These are phyloP conservation scores for Passer montanus DNA, from an alignment of 2,113 vertebrate genomes.

Conservation along the genomic window DNA sequence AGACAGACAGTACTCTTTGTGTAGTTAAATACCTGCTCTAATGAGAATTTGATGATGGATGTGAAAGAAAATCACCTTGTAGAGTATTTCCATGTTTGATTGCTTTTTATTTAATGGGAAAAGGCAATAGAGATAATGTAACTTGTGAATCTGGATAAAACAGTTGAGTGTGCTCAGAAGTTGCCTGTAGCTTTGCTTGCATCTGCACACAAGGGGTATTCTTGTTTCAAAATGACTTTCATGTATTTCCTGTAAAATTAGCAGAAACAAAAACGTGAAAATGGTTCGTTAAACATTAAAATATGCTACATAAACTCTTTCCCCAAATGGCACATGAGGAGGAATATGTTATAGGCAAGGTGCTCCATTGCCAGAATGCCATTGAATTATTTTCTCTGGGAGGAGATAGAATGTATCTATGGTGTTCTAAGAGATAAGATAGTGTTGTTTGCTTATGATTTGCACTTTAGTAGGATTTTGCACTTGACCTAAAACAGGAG, in stretches of 20 bases:
- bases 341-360: background rate
- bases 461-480: background rate
- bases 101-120: constrained; percentile 56
- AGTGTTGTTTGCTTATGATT: background rate
- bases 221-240: background rate
- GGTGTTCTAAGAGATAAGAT: background rate
- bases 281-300: constrained; percentile 13
- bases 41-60: background rate
- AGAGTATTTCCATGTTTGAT: constrained; percentile 25
- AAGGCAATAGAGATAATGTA: constrained; percentile 6
- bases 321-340: background rate
- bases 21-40: fast-evolving
- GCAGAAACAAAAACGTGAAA: background rate
- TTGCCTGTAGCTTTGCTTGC: background rate
- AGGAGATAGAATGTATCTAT: background rate
- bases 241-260: constrained; percentile 15
- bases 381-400: background rate
- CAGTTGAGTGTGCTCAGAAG: background rate
- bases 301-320: background rate
- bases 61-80: constrained; percentile 48
- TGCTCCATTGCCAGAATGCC: background rate
- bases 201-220: background rate
- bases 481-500: constrained; percentile 30
- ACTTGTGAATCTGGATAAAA: constrained; percentile 39
- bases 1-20: background rate